Evolutionary conservation across 1,140 invertebrate species (phyloP).

Genomic region (Scaptomyza montana): DNA sequence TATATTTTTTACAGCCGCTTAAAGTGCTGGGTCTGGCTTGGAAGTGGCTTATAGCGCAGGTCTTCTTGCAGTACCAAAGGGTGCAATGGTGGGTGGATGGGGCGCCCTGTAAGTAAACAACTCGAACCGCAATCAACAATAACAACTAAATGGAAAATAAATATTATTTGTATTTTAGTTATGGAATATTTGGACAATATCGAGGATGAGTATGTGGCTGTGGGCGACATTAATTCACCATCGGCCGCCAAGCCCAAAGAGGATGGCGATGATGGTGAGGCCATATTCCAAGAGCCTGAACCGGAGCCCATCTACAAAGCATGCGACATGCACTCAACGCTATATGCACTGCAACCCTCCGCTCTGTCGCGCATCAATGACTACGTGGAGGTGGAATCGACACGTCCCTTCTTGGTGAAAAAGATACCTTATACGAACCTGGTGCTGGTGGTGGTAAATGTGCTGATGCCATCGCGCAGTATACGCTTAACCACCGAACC

Average conservation of each 20-base stretch:
- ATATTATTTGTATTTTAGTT: slow-evolving; percentile 32
- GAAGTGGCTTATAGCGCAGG: slow-evolving; percentile 68
- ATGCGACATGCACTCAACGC: slow-evolving; percentile 87
- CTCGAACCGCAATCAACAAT: background rate
- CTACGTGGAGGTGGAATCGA: slow-evolving; percentile 71
- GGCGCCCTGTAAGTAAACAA: slow-evolving; percentile 75
- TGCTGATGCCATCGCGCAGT: slow-evolving; percentile 77
- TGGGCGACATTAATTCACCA: slow-evolving; percentile 70
- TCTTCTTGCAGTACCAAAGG: slow-evolving; percentile 72
- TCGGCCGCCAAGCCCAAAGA: slow-evolving; percentile 68
- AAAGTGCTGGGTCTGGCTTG: slow-evolving; percentile 62
- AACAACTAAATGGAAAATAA: background rate
- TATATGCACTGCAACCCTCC: slow-evolving; percentile 88
- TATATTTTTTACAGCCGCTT: slow-evolving; percentile 50
- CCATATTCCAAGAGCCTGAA: slow-evolving; percentile 69
- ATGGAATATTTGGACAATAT: slow-evolving; percentile 76
- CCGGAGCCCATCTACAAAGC: slow-evolving; percentile 84
- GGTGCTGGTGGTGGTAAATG: slow-evolving; percentile 88
- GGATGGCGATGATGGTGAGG: slow-evolving; percentile 83
- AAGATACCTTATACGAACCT: slow-evolving; percentile 91
- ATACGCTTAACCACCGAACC: slow-evolving; percentile 78
- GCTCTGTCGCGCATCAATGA: slow-evolving; percentile 85
- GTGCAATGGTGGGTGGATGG: slow-evolving; percentile 79
- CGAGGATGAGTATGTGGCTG: slow-evolving; percentile 72
- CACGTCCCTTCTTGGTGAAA: slow-evolving; percentile 88